Evolutionary conservation across 2,113 vertebrate genomes (phyloP), one percentile per base, ranked within the genome.

Genomic region (Sander lucioperca): DNA sequence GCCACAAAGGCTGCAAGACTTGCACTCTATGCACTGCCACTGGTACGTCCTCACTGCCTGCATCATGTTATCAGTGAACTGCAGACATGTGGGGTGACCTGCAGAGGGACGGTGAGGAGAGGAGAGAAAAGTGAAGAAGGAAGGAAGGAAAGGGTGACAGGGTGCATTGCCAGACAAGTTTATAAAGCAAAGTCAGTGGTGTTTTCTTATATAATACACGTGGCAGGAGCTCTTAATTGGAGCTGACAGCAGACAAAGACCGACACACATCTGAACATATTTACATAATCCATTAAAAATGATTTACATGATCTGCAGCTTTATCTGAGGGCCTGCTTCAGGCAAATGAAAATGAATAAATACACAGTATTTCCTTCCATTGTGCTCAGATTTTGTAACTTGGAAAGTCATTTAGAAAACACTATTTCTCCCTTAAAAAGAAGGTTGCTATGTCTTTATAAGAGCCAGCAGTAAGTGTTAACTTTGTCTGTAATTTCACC

Each of bases 21-120:
- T 99, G 96, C 98, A 99, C 91, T 99, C 98, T 89, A 99, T 99
- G 94, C 98, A 99, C 92, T 99, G 98, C 98, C 98, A 99, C 94
- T 98, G 97, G 95, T 99, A 99, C 81, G 97, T 99, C 94, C 95
- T 96, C 89, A 99, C 98, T 0, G 98, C 98, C 92, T 96, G 97
- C 18, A 97, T 99, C 98, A 99, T 99, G 94, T 99, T 99, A 85
- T 97, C 95, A 25, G 98, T 99, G 94, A 99, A 99, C 94, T 99
- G 98, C 94, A 99, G 96, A 89, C 98, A 99, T 74, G 97, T 98
- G 3, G 98, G 98, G 87, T 99, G 98, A 91, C 98, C 98, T 99
- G 93, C 19, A 43, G 58, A 53, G 30, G 18, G 25, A 45, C 0
- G 18, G 33, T 14, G 61, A 81, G 58, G 54, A 54, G 57, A n/a